Evolutionary conservation across 2,888 invertebrate genomes (phyloP).

Genomic region (Tetragonula carbonaria): DNA sequence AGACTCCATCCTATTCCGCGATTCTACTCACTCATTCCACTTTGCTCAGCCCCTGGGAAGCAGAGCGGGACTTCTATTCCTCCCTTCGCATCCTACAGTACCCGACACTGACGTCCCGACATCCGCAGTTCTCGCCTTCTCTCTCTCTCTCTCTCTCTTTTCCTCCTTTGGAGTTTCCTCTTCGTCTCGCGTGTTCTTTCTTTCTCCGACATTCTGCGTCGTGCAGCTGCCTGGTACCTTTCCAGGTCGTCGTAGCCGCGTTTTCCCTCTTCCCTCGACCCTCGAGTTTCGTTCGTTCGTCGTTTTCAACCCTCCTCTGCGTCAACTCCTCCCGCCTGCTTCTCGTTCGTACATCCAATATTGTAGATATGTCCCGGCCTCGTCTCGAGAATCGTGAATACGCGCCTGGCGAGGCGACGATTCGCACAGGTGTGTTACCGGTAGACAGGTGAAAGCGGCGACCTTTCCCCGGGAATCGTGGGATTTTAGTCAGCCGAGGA

Average conservation of each 20-base stretch:
- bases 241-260: conserved; percentile 69
- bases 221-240: conserved; percentile 63
- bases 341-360: conserved; percentile 81
- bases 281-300: conserved; percentile 46
- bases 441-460: conserved; percentile 56
- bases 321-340: conserved; percentile 64
- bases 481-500: conserved; percentile 28
- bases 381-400: conserved; percentile 69
- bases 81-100: conserved; percentile 77
- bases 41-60: conserved; percentile 77
- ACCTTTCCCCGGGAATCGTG: conserved; percentile 36
- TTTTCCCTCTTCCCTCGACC: conserved; percentile 52
- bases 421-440: conserved; percentile 56
- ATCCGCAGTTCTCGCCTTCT: conserved; percentile 67
- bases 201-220: conserved; percentile 26
- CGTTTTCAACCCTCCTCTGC: conserved; percentile 57
- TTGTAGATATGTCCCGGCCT: conserved; percentile 78
- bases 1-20: conserved; percentile 79
- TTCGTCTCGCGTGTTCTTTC: conserved; percentile 42
- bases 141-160: conserved; percentile 49
- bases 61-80: conserved; percentile 76
- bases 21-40: conserved; percentile 79
- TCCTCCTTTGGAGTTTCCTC: neutral
- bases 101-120: conserved; percentile 80
- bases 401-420: conserved; percentile 43